Conservation (phyloP, 2,113 vertebrate species). For the Pholis gunnellus region DNA sequence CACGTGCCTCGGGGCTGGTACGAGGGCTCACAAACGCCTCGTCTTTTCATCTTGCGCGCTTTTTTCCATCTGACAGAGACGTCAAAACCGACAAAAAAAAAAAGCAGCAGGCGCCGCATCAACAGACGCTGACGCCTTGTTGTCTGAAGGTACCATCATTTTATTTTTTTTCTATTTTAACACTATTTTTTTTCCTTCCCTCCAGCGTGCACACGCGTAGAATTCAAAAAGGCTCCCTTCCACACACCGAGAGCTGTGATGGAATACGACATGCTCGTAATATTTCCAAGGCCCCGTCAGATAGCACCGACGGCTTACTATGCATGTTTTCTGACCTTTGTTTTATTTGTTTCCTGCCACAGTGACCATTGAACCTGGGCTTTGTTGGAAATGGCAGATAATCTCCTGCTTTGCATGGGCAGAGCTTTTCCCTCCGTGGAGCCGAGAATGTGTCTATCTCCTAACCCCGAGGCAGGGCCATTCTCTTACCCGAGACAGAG, state of each 20-base stretch:
- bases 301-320: conserved; percentile 55
- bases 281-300: conserved; percentile 51
- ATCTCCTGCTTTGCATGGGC: conserved; percentile 80
- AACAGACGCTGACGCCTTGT: conserved; percentile 35
- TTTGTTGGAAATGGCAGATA: conserved; percentile 73
- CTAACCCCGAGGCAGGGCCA: conserved; percentile 73
- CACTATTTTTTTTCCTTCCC: neutral
- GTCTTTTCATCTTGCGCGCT: conserved; percentile 35
- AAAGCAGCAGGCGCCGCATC: conserved; percentile 56
- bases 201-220: neutral
- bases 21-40: conserved; percentile 17
- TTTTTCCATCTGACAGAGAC: conserved; percentile 44
- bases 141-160: conserved; percentile 29
- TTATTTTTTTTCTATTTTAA: conserved; percentile 16
- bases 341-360: conserved; percentile 80
- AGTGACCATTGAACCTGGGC: conserved; percentile 72
- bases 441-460: conserved; percentile 68
- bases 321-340: conserved; percentile 74
- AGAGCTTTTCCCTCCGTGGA: conserved; percentile 31
- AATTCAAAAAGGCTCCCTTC: conserved; percentile 47
- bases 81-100: conserved; percentile 57
- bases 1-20: conserved; percentile 22
- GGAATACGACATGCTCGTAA: conserved; percentile 64
- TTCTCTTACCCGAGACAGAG: conserved; percentile 50
- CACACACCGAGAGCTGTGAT: conserved; percentile 21